Evolutionary conservation across 2,797 vertebrate genomes (phyloP).

Genomic region (Octomys mimax): DNA sequence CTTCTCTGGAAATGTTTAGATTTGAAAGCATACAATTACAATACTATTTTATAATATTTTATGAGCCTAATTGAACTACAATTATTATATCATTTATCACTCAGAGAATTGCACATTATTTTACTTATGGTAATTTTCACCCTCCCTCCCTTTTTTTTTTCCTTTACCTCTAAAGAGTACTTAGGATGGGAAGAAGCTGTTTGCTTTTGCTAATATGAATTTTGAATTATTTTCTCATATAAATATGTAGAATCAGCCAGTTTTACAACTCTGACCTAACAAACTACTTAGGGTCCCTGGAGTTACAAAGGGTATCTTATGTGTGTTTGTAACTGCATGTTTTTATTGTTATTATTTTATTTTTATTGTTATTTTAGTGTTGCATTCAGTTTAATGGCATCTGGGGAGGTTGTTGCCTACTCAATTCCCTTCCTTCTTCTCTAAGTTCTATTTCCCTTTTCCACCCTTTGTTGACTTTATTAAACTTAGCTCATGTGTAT

Average conservation of each 20-base stretch:
- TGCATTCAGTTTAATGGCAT: background rate
- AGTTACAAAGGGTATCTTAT: background rate
- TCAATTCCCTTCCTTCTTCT: background rate
- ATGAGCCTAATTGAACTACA: constrained; percentile 64
- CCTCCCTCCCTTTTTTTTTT: background rate
- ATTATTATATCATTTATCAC: constrained; percentile 67
- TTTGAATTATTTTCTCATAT: background rate
- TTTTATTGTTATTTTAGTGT: background rate
- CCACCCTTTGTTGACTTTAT: background rate
- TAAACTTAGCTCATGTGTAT: background rate
- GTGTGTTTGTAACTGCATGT: rapidly evolving
- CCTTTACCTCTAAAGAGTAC: background rate
- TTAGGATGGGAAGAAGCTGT: background rate
- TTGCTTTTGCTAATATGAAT: constrained; percentile 4
- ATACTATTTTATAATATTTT: constrained; percentile 24
- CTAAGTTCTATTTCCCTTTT: background rate
- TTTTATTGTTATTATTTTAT: background rate
- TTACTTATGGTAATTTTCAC: constrained; percentile 26
- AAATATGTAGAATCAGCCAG: background rate
- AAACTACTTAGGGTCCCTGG: background rate
- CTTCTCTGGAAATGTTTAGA: constrained; percentile 72
- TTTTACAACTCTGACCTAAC: background rate
- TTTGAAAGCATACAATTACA: constrained; percentile 63
- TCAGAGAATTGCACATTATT: constrained; percentile 66
- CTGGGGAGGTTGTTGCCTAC: background rate